These are phyloP conservation scores for Andrena camellia DNA, from an alignment of 2,888 invertebrate species.

Conservation along the genomic window DNA sequence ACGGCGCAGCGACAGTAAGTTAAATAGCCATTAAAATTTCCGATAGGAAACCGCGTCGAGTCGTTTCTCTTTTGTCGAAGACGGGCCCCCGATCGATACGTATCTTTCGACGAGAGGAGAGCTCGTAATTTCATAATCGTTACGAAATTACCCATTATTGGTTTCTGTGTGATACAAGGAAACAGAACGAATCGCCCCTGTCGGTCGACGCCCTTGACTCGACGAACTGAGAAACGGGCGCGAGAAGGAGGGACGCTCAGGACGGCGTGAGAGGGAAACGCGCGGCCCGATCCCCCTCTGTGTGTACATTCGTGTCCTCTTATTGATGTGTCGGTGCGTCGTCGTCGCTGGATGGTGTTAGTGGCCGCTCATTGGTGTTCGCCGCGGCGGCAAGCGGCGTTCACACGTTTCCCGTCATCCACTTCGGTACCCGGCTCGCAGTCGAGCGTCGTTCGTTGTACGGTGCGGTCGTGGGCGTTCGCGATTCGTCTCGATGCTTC, in stretches of 20 bases:
- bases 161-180: constrained; percentile 57
- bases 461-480: constrained; percentile 72
- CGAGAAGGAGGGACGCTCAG: constrained; percentile 32
- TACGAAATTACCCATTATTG: constrained; percentile 56
- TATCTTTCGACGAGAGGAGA: constrained; percentile 24
- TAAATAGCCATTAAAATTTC: constrained; percentile 54
- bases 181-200: constrained; percentile 68
- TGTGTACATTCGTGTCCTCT: constrained; percentile 61
- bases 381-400: constrained; percentile 82
- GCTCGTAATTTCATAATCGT: constrained; percentile 38
- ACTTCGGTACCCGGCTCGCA: constrained; percentile 81
- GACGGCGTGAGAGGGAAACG: constrained; percentile 35
- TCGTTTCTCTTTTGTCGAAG: constrained; percentile 8
- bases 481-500: constrained; percentile 39
- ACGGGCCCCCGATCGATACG: constrained; percentile 33
- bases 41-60: constrained; percentile 32
- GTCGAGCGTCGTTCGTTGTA: constrained; percentile 82
- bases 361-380: constrained; percentile 76
- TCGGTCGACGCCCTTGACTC: constrained; percentile 79
- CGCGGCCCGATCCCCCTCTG: constrained; percentile 31
- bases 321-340: constrained; percentile 70
- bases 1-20: constrained; percentile 32
- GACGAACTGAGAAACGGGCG: constrained; percentile 71
- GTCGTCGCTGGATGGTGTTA: constrained; percentile 59
- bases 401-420: constrained; percentile 83